Conservation (phyloP, 2,113 vertebrate species). For the Sterrhoptilus dennistouni region DNA sequence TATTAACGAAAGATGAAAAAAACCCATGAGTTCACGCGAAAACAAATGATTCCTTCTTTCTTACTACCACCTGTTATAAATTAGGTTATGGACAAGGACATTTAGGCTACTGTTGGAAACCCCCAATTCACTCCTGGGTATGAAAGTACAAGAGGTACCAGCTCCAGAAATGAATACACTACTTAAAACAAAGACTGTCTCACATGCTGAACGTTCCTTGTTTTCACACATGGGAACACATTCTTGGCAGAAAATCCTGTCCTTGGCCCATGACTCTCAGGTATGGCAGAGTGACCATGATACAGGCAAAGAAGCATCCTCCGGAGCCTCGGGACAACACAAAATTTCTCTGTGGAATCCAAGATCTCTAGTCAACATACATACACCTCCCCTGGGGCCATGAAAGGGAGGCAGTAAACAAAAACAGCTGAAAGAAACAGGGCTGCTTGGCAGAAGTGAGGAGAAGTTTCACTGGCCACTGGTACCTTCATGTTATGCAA, state of each 20-base stretch:
- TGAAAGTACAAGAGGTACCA: neutral
- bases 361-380: neutral
- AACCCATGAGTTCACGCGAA: neutral
- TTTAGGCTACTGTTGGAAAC: neutral
- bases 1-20: neutral
- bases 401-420: neutral
- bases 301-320: neutral
- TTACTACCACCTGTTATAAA: neutral
- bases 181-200: neutral
- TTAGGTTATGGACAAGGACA: neutral
- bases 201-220: neutral
- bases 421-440: slow-evolving; percentile 15
- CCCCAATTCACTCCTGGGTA: neutral
- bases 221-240: neutral
- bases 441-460: neutral
- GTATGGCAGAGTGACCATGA: neutral
- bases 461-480: neutral
- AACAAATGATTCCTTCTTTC: neutral
- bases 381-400: neutral
- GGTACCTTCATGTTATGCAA: slow-evolving; percentile 4
- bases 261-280: neutral
- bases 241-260: neutral
- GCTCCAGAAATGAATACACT: neutral
- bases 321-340: accelerated
- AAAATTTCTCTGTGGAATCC: neutral